A percentile compares a stretch with the other conserved stretches of the same genome.
Evolutionary conservation across 2,113 vertebrate genomes (phyloP).

Genomic region (Chloebia gouldiae): DNA sequence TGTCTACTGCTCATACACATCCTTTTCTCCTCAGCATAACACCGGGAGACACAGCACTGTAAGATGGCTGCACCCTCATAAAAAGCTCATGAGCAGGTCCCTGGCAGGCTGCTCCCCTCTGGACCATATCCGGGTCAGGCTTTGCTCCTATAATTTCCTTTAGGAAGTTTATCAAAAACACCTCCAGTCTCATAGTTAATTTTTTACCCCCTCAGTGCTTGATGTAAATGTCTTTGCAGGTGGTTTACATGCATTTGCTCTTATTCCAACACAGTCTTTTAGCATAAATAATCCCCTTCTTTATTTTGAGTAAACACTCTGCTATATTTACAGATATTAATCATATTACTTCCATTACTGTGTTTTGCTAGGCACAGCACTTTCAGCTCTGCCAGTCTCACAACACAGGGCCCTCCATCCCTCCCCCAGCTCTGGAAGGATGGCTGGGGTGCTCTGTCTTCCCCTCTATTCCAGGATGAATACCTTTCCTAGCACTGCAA

Average conservation of each 20-base stretch:
- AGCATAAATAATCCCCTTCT: conserved; percentile 13
- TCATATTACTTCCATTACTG: background rate
- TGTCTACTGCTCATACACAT: background rate
- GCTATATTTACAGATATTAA: background rate
- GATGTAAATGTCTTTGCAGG: background rate
- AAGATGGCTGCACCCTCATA: background rate
- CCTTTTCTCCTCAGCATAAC: background rate
- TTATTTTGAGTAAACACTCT: conserved; percentile 40
- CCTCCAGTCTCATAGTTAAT: background rate
- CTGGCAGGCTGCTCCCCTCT: background rate
- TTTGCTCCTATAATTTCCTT: background rate
- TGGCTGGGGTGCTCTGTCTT: background rate
- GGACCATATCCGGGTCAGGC: background rate
- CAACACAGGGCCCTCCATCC: background rate
- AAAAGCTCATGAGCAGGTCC: background rate
- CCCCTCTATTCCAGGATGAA: background rate
- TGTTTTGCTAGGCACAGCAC: background rate
- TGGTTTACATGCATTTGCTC: background rate
- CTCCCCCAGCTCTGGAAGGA: background rate
- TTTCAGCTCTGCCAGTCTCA: background rate
- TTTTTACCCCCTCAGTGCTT: background rate
- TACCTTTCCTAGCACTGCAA: background rate
- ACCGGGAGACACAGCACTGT: background rate
- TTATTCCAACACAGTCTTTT: conserved; percentile 7
- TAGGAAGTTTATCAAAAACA: background rate